Conservation (phyloP, 2,113 vertebrate species). For the Grammomys surdaster region DNA sequence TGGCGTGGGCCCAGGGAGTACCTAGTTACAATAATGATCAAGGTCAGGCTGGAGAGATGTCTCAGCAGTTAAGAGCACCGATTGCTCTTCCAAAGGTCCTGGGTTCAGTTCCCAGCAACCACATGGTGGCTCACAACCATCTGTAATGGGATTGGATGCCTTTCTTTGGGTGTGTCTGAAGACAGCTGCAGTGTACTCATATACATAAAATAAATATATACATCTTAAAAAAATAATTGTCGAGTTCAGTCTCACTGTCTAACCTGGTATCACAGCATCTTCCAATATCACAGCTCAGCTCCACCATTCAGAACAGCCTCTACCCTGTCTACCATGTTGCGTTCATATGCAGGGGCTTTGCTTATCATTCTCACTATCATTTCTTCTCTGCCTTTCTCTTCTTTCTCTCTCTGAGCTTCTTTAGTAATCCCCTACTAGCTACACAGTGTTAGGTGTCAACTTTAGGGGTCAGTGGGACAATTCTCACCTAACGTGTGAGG, state of each 20-base stretch:
- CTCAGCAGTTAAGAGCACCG: too few species aligned
- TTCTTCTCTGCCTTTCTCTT: neutral
- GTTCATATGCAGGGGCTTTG: too few species aligned
- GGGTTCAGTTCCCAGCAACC: too few species aligned
- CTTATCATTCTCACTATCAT: neutral
- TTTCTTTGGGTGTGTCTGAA: too few species aligned
- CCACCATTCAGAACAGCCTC: neutral
- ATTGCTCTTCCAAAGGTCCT: too few species aligned
- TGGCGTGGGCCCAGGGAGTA: too few species aligned
- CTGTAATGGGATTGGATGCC: too few species aligned
- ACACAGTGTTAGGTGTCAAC: neutral
- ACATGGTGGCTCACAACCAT: too few species aligned
- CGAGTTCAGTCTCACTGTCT: neutral
- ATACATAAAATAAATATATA: too few species aligned
- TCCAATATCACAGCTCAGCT: neutral
- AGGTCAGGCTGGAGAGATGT: neutral
- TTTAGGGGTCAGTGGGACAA: neutral
- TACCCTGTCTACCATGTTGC: neutral
- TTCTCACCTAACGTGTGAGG: neutral
- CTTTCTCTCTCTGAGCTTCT: neutral
- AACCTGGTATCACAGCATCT: neutral
- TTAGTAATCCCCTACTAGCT: neutral
- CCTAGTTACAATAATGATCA: neutral
- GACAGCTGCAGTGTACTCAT: too few species aligned
- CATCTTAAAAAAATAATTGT: too few species aligned